Percentiles rank a stretch among this genome's conserved stretches.
Conservation (phyloP, 2,888 invertebrate genomes). For the Nasonovia ribisnigri region DNA sequence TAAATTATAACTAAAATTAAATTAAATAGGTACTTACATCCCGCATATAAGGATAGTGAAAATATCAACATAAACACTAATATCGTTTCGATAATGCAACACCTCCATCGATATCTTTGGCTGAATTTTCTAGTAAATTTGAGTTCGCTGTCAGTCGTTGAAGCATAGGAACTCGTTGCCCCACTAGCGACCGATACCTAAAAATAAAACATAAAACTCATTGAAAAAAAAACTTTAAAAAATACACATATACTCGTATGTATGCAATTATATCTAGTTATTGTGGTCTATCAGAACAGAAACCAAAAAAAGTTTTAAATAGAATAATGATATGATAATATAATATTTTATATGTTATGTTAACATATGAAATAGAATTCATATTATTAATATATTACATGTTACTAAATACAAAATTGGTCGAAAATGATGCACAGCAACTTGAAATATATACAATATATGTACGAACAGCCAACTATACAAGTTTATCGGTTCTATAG, state of each 20-base stretch:
- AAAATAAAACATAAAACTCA: conserved; percentile 11
- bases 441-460: not conserved
- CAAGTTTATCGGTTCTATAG: not conserved
- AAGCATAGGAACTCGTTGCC: conserved; percentile 71
- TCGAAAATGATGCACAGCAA: not conserved
- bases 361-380: not conserved
- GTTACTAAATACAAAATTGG: not conserved
- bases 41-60: conserved; percentile 77
- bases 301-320: not conserved
- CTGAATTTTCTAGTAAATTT: conserved; percentile 88
- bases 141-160: conserved; percentile 86
- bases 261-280: not conserved
- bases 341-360: not conserved
- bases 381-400: not conserved
- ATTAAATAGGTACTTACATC: conserved; percentile 74
- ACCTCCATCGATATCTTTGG: conserved; percentile 87
- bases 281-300: not conserved
- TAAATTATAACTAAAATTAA: not conserved
- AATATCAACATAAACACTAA: conserved; percentile 83
- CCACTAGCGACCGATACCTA: conserved; percentile 54
- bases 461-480: not conserved
- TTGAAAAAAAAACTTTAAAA: not conserved
- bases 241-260: not conserved
- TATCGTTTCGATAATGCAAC: conserved; percentile 87
- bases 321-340: not conserved